These are phyloP conservation scores for Hydrolagus colliei DNA, from an alignment of 2,797 vertebrate species.

Conservation along the genomic window DNA sequence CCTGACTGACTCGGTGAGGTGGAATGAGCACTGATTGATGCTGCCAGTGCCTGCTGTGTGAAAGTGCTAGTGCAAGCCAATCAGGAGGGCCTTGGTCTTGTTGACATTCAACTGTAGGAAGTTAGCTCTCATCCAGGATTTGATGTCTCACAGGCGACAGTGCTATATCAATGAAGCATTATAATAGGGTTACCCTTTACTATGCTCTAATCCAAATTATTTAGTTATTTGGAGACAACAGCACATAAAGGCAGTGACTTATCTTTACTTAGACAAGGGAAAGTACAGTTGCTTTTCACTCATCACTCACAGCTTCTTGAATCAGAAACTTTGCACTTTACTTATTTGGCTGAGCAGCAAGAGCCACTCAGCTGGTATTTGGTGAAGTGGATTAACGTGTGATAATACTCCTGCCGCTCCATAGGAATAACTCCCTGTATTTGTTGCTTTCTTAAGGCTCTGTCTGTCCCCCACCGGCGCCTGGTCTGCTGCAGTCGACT, in stretches of 20 bases:
- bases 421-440: background rate
- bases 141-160: no score
- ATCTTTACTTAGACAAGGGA: background rate
- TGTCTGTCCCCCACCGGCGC: slow-evolving; percentile 88
- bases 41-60: no score
- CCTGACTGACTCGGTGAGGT: no score
- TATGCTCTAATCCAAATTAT: background rate
- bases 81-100: no score
- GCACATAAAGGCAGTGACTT: background rate
- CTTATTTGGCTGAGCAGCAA: background rate
- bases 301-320: background rate
- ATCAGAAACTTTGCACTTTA: background rate
- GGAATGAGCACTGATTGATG: no score
- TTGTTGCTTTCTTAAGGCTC: slow-evolving; percentile 60
- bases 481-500: slow-evolving; percentile 96
- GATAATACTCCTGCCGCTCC: background rate
- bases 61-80: no score
- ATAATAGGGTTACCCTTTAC: background rate
- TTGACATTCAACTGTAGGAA: no score
- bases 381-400: background rate
- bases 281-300: no score
- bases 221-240: background rate
- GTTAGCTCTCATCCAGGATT: no score
- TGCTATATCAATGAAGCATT: no score
- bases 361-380: background rate